phyloP scores from a whole-genome alignment of 1,140 invertebrate genomes.

The Aphaenogaster rudis region DNA sequence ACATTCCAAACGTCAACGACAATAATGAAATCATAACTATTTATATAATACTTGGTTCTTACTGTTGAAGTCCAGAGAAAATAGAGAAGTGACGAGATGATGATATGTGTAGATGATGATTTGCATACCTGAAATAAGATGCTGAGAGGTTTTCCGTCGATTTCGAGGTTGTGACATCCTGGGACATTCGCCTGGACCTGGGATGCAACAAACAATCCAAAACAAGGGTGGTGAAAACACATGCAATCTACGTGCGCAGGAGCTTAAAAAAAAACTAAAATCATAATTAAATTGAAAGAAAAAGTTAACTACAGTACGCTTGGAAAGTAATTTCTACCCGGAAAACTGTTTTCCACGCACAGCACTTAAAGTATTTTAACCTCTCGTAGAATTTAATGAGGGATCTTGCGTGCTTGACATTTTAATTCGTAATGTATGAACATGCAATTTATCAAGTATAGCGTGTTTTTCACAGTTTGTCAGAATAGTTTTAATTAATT shows the following conservation, averaged over 20 bases:
- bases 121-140: slow-evolving; percentile 84
- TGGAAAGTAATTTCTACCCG: background rate
- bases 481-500: background rate
- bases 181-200: slow-evolving; percentile 92
- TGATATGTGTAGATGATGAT: background rate
- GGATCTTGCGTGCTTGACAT: slow-evolving; percentile 20
- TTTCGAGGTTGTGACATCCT: slow-evolving; percentile 88
- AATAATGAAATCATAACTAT: slow-evolving; percentile 6
- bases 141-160: slow-evolving; percentile 84
- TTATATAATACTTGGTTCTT: slow-evolving; percentile 19
- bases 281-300: slow-evolving; percentile 74
- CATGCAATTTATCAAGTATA: slow-evolving; percentile 22
- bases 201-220: slow-evolving; percentile 81
- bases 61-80: background rate
- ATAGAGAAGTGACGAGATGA: background rate
- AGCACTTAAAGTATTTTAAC: slow-evolving; percentile 29
- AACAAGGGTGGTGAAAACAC: slow-evolving; percentile 81
- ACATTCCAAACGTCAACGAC: slow-evolving; percentile 3
- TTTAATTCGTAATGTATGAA: slow-evolving; percentile 13
- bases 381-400: slow-evolving; percentile 27
- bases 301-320: background rate
- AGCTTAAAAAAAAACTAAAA: slow-evolving; percentile 79
- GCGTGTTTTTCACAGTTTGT: background rate
- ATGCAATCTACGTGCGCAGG: slow-evolving; percentile 81
- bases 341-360: slow-evolving; percentile 8